phyloP scores from a whole-genome alignment of 2,888 invertebrate genomes.

The Hydrotaea diabolus region DNA sequence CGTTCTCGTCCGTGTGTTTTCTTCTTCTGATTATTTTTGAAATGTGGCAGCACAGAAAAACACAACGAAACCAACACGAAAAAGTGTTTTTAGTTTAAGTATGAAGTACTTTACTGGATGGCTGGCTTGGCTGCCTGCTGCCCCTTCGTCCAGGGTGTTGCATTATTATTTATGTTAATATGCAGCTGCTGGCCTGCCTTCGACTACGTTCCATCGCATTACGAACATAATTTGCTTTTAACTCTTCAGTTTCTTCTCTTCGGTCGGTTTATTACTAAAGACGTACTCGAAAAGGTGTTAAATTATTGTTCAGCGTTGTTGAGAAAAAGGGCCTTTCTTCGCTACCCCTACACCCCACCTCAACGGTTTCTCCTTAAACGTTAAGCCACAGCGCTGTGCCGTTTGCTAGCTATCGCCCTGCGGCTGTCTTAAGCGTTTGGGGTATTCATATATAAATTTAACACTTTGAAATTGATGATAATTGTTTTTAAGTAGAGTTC shows the following conservation, averaged over 20 bases:
- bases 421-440: background rate
- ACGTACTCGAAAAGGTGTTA: conserved; percentile 60
- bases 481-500: conserved; percentile 62
- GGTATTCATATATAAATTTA: conserved; percentile 27
- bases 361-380: too few relatives aligned
- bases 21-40: conserved; percentile 13
- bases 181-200: conserved; percentile 25
- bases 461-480: conserved; percentile 51
- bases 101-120: background rate
- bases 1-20: background rate
- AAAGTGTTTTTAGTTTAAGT: background rate
- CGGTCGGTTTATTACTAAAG: conserved; percentile 14
- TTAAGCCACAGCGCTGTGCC: too few relatives aligned
- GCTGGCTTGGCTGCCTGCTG: too few relatives aligned
- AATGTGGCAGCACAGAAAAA: conserved; percentile 13
- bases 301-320: conserved; percentile 53
- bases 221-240: conserved; percentile 24
- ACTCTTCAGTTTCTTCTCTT: background rate
- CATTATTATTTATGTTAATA: conserved; percentile 32
- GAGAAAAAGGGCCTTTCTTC: background rate
- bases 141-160: background rate
- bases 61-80: background rate
- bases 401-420: too few relatives aligned
- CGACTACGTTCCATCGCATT: background rate
- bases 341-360: too few relatives aligned